Conservation (phyloP, 2,113 vertebrate species). For the Barbus barbus region DNA sequence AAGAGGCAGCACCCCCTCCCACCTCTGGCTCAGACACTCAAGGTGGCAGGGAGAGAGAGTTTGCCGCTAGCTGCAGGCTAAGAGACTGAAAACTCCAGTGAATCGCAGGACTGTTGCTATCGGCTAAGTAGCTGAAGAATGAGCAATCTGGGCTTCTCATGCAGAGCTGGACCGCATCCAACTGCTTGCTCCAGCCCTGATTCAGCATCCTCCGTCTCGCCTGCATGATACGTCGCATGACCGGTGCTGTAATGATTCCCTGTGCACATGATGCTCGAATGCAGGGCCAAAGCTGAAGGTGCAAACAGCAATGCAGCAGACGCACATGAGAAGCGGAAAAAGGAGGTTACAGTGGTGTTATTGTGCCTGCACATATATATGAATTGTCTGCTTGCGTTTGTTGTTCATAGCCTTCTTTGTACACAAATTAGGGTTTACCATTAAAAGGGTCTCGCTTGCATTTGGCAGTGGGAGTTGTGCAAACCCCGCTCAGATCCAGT, state of each 20-base stretch:
- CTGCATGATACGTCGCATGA: constrained; percentile 68
- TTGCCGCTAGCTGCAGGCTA: constrained; percentile 24
- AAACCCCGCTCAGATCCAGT: constrained; percentile 93
- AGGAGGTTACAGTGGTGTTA: not conserved
- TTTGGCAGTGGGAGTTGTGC: constrained; percentile 86
- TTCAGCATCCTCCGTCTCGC: constrained; percentile 80
- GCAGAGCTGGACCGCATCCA: constrained; percentile 86
- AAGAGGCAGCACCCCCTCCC: constrained; percentile 48
- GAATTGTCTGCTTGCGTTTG: not conserved
- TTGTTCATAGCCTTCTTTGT: not conserved
- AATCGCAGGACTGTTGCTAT: constrained; percentile 57
- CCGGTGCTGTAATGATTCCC: constrained; percentile 60
- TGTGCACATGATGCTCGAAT: not conserved
- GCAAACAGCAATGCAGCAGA: constrained; percentile 62
- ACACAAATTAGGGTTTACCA: constrained; percentile 72
- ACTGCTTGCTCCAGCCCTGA: constrained; percentile 80
- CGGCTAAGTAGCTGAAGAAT: constrained; percentile 76
- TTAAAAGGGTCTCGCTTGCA: constrained; percentile 79
- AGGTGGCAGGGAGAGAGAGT: constrained; percentile 36
- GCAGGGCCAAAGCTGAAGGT: not conserved
- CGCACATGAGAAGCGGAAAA: not conserved
- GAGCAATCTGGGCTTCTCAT: constrained; percentile 77
- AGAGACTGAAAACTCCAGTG: not conserved
- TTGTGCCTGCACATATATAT: not conserved
- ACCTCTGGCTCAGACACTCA: not conserved